Base-by-base conservation (phyloP, 2,113 vertebrate species). In the Erythrocercus mccallii region DNA sequence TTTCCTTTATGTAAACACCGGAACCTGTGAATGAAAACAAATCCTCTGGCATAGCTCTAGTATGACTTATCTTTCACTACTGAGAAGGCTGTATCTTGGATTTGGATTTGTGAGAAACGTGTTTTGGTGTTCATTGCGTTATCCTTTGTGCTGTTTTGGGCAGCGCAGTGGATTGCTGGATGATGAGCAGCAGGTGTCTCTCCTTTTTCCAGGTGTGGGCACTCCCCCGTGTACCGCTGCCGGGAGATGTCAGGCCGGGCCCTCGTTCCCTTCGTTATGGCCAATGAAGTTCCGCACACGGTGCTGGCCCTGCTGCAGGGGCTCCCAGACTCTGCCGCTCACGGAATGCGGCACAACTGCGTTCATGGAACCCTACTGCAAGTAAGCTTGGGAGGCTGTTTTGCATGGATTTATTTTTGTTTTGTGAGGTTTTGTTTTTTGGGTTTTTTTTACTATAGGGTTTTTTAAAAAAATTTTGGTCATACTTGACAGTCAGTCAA, bases 341-440 rank as follows among this genome's bases (percentile, higher is more conserved):
- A 68, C 13, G 56, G 74, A 62, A 80, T 98, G 79, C 98, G 97
- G 53, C 99, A 99, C 62, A 99, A 99, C 97, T 95, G 95, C 70
- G 95, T 99, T 68, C 99, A 99, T 33, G 99, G 99, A 82, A 98
- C 98, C 0, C 98, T 99, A 25, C 97, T 99, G 68, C 99, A 99
- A 98, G 99, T 99, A 89, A 96, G 97, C 76, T 54, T 48, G 33
- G 9, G 14, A 30, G 30, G 5, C 9, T 70, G 7, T 2, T 65
- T 10, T 33, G 28, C 38, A 6, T 6, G 1, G 3, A 1, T 22
- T 53, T 15, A 2, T 50, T 31, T 17, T 6, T 2, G 3, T 45
- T 56, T 12, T 6, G 12, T 24, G 3, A 9, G 18, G 6, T 10
- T 10, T 3, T 18, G 12, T 8, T 28, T 58, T 50, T 40, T 74